These are phyloP conservation scores for Uria lomvia DNA, from an alignment of 2,113 vertebrate genomes.

Conservation along the genomic window DNA sequence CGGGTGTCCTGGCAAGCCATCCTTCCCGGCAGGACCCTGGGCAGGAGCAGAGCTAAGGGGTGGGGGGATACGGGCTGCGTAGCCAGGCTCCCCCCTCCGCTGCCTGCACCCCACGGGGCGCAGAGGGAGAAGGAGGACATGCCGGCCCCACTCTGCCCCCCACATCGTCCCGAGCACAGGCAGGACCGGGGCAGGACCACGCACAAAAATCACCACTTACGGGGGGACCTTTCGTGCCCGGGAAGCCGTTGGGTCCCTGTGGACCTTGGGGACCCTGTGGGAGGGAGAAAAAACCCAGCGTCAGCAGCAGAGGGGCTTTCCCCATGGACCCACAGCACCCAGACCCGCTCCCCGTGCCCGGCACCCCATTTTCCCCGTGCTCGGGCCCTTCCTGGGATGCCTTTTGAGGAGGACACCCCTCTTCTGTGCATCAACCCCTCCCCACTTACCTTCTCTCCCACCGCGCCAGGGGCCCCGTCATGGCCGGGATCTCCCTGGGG, in stretches of 20 bases:
- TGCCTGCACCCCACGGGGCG: background rate
- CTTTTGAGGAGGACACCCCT: background rate
- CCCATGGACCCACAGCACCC: background rate
- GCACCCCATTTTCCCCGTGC: background rate
- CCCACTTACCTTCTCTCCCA: conserved; percentile 81
- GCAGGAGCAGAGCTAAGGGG: background rate
- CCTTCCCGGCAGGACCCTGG: conserved; percentile 86
- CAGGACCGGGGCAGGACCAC: background rate
- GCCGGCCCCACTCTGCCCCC: background rate
- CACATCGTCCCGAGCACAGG: background rate
- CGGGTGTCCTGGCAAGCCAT: conserved; percentile 86
- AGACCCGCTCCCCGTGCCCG: accelerated
- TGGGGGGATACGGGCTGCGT: background rate
- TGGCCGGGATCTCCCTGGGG: conserved; percentile 85
- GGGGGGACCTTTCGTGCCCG: conserved; percentile 84
- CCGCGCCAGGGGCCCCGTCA: conserved; percentile 79
- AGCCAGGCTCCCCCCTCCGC: background rate
- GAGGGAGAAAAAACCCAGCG: background rate
- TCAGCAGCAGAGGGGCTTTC: background rate
- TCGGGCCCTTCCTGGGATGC: background rate
- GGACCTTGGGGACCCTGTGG: conserved; percentile 84
- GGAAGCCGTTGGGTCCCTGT: conserved; percentile 82
- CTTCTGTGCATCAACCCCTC: background rate
- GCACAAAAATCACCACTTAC: conserved; percentile 69
- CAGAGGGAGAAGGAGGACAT: background rate